Conservation (phyloP, 2,888 invertebrate species). For the Orthosia gracilis region DNA sequence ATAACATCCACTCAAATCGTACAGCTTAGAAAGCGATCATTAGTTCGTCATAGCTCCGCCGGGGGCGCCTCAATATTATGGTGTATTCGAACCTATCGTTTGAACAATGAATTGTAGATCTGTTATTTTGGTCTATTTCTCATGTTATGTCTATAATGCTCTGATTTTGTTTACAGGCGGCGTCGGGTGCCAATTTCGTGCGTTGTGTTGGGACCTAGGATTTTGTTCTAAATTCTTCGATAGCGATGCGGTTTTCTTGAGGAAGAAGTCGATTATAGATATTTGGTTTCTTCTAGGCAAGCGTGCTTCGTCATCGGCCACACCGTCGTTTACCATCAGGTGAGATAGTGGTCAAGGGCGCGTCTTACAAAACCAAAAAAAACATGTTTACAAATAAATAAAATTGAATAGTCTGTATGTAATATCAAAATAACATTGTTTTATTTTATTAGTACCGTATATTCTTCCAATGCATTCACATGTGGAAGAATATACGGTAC, state of each 20-base stretch:
- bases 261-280: neutral
- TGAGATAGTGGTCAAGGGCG: no score
- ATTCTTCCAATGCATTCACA: no score
- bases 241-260: neutral
- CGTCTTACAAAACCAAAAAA: no score
- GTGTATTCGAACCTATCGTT: conserved; percentile 79
- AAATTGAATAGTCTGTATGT: no score
- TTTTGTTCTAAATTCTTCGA: neutral
- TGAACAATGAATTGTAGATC: conserved; percentile 78
- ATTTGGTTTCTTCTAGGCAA: neutral
- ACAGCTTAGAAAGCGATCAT: conserved; percentile 69
- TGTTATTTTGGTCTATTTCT: conserved; percentile 71
- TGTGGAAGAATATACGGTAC: no score
- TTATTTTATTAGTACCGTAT: no score
- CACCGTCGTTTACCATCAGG: no score
- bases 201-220: neutral
- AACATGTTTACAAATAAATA: no score
- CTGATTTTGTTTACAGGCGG: conserved; percentile 40
- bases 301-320: no score
- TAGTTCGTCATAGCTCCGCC: conserved; percentile 71
- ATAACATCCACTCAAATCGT: conserved; percentile 42
- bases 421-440: no score
- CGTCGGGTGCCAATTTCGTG: conserved; percentile 20
- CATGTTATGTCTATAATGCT: conserved; percentile 58
- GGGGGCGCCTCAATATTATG: conserved; percentile 78